A percentile compares a stretch with the other conserved stretches of the same genome.
Evolutionary conservation across 2,113 vertebrate species (phyloP).

Genomic region (Labrus mixtus): DNA sequence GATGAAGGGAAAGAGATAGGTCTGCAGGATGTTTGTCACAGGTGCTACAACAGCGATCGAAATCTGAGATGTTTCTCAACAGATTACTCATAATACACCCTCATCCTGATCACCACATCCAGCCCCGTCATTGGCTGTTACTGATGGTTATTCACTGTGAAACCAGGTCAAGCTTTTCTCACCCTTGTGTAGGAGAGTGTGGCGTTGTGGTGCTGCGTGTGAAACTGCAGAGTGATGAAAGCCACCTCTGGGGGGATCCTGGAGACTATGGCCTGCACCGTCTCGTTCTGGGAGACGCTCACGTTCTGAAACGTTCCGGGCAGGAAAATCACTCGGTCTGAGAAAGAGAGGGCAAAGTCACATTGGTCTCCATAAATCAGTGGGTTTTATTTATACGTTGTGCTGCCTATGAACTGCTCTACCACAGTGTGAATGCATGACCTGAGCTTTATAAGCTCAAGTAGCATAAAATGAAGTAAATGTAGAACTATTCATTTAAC

Average conservation of each 20-base stretch:
- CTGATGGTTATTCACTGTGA: no score
- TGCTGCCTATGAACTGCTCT: background rate
- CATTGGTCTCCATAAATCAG: background rate
- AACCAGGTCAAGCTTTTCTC: constrained; percentile 17
- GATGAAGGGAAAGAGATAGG: no score
- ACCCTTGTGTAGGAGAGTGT: constrained; percentile 91
- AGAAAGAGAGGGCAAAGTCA: background rate
- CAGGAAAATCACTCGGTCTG: constrained; percentile 89
- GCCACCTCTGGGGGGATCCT: constrained; percentile 85
- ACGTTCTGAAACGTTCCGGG: constrained; percentile 90
- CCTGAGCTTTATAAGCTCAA: background rate
- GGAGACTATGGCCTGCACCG: constrained; percentile 86
- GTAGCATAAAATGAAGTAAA: background rate
- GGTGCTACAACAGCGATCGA: background rate
- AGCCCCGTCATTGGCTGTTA: background rate
- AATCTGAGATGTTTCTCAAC: background rate
- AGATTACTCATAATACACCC: background rate
- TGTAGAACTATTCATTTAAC: no score
- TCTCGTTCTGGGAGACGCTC: constrained; percentile 82
- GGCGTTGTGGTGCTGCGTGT: constrained; percentile 87
- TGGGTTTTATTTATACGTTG: no score
- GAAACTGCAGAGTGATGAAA: constrained; percentile 91
- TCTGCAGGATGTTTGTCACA: background rate
- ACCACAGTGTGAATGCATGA: background rate
- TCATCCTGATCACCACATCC: background rate